Conservation (phyloP, 2,888 invertebrate species). For the Diabrotica balteata region DNA sequence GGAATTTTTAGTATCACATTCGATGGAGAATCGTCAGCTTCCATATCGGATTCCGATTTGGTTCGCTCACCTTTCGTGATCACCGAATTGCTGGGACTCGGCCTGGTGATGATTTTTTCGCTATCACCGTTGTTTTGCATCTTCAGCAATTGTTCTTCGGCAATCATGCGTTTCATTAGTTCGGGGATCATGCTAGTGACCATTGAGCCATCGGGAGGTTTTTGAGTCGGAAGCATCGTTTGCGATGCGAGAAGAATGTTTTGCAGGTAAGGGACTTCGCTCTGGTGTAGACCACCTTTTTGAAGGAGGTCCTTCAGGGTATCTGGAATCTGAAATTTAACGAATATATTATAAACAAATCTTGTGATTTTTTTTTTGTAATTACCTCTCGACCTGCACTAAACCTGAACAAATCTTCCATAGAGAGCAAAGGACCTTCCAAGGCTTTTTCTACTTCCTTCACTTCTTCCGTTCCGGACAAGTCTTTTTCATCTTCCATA, state of each 20-base stretch:
- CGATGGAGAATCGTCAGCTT: slow-evolving; percentile 66
- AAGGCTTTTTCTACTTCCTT: slow-evolving; percentile 68
- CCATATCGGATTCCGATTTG: slow-evolving; percentile 58
- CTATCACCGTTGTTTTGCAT: slow-evolving; percentile 55
- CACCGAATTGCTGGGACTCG: slow-evolving; percentile 60
- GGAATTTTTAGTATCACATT: slow-evolving; percentile 91
- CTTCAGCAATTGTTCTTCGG: slow-evolving; percentile 63
- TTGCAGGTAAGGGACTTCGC: slow-evolving; percentile 62
- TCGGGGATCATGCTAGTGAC: slow-evolving; percentile 62
- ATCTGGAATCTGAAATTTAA: slow-evolving; percentile 54
- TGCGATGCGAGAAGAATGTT: slow-evolving; percentile 61
- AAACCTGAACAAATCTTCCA: slow-evolving; percentile 68
- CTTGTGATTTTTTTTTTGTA: not conserved
- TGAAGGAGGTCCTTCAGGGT: slow-evolving; percentile 64
- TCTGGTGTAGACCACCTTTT: slow-evolving; percentile 55
- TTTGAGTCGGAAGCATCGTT: slow-evolving; percentile 51
- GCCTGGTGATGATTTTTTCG: slow-evolving; percentile 52
- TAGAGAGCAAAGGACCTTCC: slow-evolving; percentile 65
- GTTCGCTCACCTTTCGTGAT: slow-evolving; percentile 54
- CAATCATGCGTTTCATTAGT: slow-evolving; percentile 65
- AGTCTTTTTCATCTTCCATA: slow-evolving; percentile 67
- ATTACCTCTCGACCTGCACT: slow-evolving; percentile 61
- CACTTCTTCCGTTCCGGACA: slow-evolving; percentile 67
- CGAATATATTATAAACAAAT: not conserved
- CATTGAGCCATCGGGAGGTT: slow-evolving; percentile 55